Base-by-base conservation (phyloP, 2,888 invertebrate species). In the Torymus auratus region DNA sequence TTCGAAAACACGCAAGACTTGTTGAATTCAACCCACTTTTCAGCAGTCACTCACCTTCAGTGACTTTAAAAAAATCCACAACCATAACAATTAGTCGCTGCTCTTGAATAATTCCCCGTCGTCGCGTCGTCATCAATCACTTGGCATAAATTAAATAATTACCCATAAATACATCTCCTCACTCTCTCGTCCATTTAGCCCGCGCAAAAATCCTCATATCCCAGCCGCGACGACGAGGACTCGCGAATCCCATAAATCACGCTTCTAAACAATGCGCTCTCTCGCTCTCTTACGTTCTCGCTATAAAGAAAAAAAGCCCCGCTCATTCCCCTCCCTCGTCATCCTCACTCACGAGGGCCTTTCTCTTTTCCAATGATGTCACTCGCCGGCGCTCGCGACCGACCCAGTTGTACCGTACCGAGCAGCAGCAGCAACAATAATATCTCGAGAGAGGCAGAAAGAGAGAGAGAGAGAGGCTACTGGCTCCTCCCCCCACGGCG, bases 341-440 rank as follows among this genome's bases (percentile, higher is more conserved):
- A 4, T n/a, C 61, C 12, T 65, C 20, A 28, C 80, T 28, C 28
- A 28, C 28, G 28, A 28, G 28, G 7, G 28, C 28, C 80, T 72
- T 77, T 71, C 80, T 72, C 76, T 75, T 77, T 77, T 62, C 58
- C 61, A 72, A 50, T 62, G 74, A 73, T 73, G 77, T 77, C 62
- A 67, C 50, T 71, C 64, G 7, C 20, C 12, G 15, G 10, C 10
- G n/a, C 56, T 75, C 69, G 69, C 69, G 58, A 67, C 68, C 78
- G 72, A 78, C 83, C 85, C 82, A 87, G 87, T 88, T 88, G 86
- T 85, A 85, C 84, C 68, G 75, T 77, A 56, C 55, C 58, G 52
- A 71, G 28, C 7, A 28, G 28, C 7, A 71, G 28, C 7, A 28
- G 28, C 7, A 28, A 85, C 85, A 72, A 85, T 85, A 85, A 86